Base-by-base conservation (phyloP, 2,888 invertebrate genomes). In the Homarus gammarus region DNA sequence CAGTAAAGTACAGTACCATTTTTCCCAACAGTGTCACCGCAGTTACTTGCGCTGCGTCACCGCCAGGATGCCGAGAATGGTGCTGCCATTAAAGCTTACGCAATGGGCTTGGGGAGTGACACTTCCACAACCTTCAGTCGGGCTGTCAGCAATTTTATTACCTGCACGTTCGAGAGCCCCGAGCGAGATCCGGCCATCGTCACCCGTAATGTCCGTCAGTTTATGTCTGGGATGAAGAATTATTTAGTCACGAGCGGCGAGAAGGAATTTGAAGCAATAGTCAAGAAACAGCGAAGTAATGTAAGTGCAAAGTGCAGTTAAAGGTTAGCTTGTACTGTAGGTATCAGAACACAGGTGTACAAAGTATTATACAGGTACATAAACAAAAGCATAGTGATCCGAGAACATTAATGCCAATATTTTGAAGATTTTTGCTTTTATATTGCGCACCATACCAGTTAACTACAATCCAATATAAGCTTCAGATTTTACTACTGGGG, bases 161-260 rank as follows among this genome's bases (percentile, higher is more conserved):
- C 97, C 82, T 98, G 98, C 94, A 98, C 98, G 12, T 95, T 96
- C 92, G 98, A 98, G 93, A 97, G 98, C 22, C 96, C 97, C 92
- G 98, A 98, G 93, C 96, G 96, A 44, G 97, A 96, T 93, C 98
- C 98, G 0, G 97, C 97, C 94, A 95, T 97, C 88, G 97, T 94
- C 22, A 94, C 94, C 93, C 93, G 94, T 91, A 95, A 95, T 93
- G 94, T 98, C 95, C 95, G 99, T 0, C 98, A 99, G 94, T 99
- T 99, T 94, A 98, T 99, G 97, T 98, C 97, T 27, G 99, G 99
- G 87, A 99, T 99, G 96, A 99, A 99, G 94, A 99, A 99, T 94
- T 99, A 99, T 94, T 95, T 99, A 90, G 97, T 99, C 51, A 98
- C 98, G 93, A 98, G 98, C 93, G 99, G 99, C 31, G 99, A 99